Evolutionary conservation across 2,888 invertebrate genomes (phyloP), one percentile per base, ranked within the genome.

Genomic region (Drosophila lutescens): DNA sequence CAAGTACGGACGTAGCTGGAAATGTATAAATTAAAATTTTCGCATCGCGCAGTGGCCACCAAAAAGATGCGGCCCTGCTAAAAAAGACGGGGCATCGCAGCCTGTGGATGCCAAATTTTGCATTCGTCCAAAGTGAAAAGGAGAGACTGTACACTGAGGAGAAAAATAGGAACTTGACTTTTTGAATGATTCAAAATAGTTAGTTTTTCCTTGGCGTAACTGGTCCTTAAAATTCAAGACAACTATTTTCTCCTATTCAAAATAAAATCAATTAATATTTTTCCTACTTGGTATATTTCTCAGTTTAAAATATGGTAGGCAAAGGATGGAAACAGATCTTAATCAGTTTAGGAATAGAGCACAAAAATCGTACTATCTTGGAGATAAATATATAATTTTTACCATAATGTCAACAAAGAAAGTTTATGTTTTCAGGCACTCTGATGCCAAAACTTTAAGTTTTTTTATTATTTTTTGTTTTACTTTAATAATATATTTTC

Each of bases 11-110:
- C n/a, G 13, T 38, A 69, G 66, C 72, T 76, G 65, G 66, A 75
- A 88, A 84, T 86, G 78, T 76, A 88, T 84, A 85, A 85, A 85
- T 85, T 86, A 86, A 88, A 87, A 88, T 88, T 77, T 73, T 74
- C 74, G 72, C 74, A 69, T 68, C 58, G 74, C 71, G 70, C 47
- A 53, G 66, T 67, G 69, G 50, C 77, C 49, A 59, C 54, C 65
- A 70, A 60, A 68, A 60, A 78, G 53, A 72, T 60, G 77, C 54
- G 61, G 55, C 36, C 75, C 26, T 32, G 49, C 49, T 30, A 12
- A 36, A 62, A 49, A 15, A 49, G 70, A 49, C 20, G 20, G 17
- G 36, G 44, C 51, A 53, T 40, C 26, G 50, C 44, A 59, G 57
- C 34, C 46, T 26, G 71, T 13, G 46, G 30, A 67, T 30, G 30